Conservation (phyloP, 2,888 invertebrate genomes). For the Nemotelus nigrinus region DNA sequence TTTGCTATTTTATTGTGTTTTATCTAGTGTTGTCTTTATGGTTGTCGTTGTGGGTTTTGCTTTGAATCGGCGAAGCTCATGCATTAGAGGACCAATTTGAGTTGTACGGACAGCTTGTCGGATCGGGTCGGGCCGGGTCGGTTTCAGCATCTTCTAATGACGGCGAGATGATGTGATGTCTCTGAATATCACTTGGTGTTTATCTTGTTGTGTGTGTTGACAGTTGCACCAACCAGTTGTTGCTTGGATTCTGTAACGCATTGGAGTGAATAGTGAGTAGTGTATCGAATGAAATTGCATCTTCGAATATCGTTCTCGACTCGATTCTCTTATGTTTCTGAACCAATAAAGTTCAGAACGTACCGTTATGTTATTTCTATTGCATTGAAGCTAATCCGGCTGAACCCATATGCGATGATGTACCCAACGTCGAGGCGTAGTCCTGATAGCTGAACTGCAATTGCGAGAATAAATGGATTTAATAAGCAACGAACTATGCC, state of each 20-base stretch:
- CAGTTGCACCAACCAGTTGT: slow-evolving; percentile 28
- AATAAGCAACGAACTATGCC: neutral
- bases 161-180: slow-evolving; percentile 40
- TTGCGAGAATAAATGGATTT: slow-evolving; percentile 11
- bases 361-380: slow-evolving; percentile 54
- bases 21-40: slow-evolving; percentile 15
- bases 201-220: slow-evolving; percentile 19
- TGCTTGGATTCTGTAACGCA: slow-evolving; percentile 25
- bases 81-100: neutral
- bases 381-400: slow-evolving; percentile 65
- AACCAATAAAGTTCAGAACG: neutral
- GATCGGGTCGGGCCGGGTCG: neutral
- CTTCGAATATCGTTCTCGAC: slow-evolving; percentile 32
- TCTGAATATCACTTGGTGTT: slow-evolving; percentile 42
- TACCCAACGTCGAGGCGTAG: slow-evolving; percentile 73
- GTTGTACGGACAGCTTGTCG: slow-evolving; percentile 19
- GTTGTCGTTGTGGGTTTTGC: neutral
- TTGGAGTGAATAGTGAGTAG: neutral
- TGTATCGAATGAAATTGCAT: slow-evolving; percentile 20
- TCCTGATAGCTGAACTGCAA: slow-evolving; percentile 85
- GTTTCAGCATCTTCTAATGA: slow-evolving; percentile 12
- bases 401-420: slow-evolving; percentile 71
- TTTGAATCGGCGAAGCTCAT: too few species aligned
- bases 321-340: slow-evolving; percentile 16
- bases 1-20: neutral